Evolutionary conservation across 2,888 invertebrate genomes (phyloP), one percentile per base, ranked within the genome.

Genomic region (Luperina testacea): DNA sequence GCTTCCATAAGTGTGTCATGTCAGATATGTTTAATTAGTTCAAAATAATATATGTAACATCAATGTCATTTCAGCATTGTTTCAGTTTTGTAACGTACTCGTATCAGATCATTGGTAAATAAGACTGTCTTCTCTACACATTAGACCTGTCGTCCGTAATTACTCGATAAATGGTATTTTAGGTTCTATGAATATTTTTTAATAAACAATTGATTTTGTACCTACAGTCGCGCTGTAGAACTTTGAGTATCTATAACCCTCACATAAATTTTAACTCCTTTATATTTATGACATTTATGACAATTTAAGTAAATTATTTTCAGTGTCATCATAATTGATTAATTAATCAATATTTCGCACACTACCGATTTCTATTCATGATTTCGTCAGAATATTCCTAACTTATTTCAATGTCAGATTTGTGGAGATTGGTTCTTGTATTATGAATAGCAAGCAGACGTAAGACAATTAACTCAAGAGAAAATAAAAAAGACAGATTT

Each of bases 221-320:
- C 20, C 7, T 27, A 7, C 20, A 13, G 27, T 20, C 27, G 13
- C 69, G 27, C 27, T 27, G 20, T 13, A 13, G 13, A 69, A 13
- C 4, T 69, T 48, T 13, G 27, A 48, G 27, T 17, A 17, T 45
- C 5, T 67, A 9, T 27, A 67, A 32, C 15, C 42, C 8, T 42
- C 1, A 67, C 45, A 7, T 7, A 15, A 27, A 61, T 27, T 7
- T 27, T 61, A 63, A 32, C 8, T 32, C 17, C 17, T 63, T 17
- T 63, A 27, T 15, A 61, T 15, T 24, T 57, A 27, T 32, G 17
- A 32, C 32, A n/a, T n/a, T n/a, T n/a, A n/a, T n/a, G n/a, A n/a
- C n/a, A n/a, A n/a, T n/a, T n/a, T n/a, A n/a, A n/a, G 83, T 81
- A 72, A 75, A 83, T 80, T 82, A 84, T 79, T 82, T 79, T 64